These are phyloP conservation scores for Embiotoca jacksoni DNA, from an alignment of 2,113 vertebrate species.

Conservation along the genomic window DNA sequence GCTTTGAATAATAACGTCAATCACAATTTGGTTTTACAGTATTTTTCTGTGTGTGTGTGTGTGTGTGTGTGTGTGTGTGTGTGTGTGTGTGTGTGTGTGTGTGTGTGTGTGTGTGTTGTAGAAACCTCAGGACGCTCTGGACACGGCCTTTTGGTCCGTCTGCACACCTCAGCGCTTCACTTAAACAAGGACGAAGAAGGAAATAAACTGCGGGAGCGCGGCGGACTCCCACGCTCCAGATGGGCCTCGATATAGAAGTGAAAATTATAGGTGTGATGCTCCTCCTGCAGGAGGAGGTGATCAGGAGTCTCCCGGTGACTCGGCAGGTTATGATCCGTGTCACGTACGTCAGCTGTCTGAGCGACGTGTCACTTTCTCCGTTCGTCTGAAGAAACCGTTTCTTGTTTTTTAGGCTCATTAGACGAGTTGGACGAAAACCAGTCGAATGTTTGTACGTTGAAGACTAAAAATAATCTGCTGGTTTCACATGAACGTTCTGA, in stretches of 20 bases:
- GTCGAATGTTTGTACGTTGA: too few relatives aligned
- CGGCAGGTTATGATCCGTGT: conserved; percentile 64
- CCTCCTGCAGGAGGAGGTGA: conserved; percentile 31
- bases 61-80: too few relatives aligned
- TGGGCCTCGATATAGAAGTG: conserved; percentile 29
- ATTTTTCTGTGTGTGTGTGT: too few relatives aligned
- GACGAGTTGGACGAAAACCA: too few relatives aligned
- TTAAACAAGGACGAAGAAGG: conserved; percentile 47
- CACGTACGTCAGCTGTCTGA: conserved; percentile 42
- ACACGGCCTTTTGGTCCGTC: conserved; percentile 59
- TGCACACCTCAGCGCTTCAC: conserved; percentile 38
- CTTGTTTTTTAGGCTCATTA: too few relatives aligned
- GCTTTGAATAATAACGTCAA: too few relatives aligned
- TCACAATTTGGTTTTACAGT: too few relatives aligned
- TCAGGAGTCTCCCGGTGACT: conserved; percentile 51
- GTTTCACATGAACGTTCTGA: too few relatives aligned
- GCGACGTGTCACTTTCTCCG: conserved; percentile 23
- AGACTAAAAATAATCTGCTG: too few relatives aligned
- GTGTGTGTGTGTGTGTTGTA: conserved; percentile 3
- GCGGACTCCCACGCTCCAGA: conserved; percentile 45
- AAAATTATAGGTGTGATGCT: conserved; percentile 59
- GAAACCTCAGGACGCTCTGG: conserved; percentile 41
- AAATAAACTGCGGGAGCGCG: conserved; percentile 44
- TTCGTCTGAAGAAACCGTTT: not conserved
- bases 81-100: not conserved